Evolutionary conservation across 2,888 invertebrate species (phyloP).

Genomic region (Idaea straminata): DNA sequence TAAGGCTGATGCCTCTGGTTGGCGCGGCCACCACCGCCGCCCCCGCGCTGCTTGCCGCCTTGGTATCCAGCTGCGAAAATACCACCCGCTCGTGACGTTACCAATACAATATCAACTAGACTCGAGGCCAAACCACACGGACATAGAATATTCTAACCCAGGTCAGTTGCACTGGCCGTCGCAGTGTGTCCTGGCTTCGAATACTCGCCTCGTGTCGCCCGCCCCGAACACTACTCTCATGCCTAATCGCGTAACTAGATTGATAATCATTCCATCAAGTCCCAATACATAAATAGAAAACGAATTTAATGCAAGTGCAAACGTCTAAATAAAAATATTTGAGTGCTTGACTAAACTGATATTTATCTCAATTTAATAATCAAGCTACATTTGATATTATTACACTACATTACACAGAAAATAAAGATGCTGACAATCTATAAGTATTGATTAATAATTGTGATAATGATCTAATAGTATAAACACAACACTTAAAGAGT

Average conservation of each 20-base stretch:
- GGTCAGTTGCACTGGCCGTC: not conserved
- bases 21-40: constrained; percentile 85
- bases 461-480: not conserved
- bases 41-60: constrained; percentile 92
- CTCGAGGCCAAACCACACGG: not conserved
- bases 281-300: not conserved
- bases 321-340: not conserved
- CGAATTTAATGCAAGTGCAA: not conserved
- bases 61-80: constrained; percentile 82
- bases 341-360: not conserved
- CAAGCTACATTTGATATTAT: not conserved
- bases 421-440: not conserved
- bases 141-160: not conserved
- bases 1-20: constrained; percentile 95
- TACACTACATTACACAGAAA: not conserved
- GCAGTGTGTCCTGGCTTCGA: not conserved
- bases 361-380: not conserved
- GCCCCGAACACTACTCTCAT: not conserved
- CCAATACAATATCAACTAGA: not conserved
- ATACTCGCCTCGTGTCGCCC: not conserved
- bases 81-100: constrained; percentile 11
- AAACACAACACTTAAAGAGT: not conserved
- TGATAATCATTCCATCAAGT: not conserved
- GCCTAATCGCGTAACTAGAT: not conserved
- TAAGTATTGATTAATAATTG: not conserved